Evolutionary conservation across 1,140 invertebrate species (phyloP), one percentile per base, ranked within the genome.

Genomic region (Platyura marginata): DNA sequence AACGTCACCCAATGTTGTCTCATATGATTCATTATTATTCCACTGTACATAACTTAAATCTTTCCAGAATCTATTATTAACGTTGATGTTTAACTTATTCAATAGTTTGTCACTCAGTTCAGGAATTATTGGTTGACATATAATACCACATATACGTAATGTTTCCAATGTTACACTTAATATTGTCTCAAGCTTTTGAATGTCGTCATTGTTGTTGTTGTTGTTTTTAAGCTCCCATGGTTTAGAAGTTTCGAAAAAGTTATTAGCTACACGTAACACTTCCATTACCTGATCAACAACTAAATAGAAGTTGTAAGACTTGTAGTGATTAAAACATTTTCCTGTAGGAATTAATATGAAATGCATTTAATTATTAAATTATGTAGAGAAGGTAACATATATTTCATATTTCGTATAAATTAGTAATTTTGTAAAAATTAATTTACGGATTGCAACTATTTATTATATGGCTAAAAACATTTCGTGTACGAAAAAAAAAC

Each of bases 91-190:
- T 15, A 86, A 56, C 62, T 76, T 81, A 57, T 79, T 69, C 41
- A 84, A 63, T 42, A 93, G 61, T 47, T 65, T 68, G 11, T 54
- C 53, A 1, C 74, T 59, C 44, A 92, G 54, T 38, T 67, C 66
- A 10, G 94, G 94, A 40, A 91, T 71, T 21, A 97, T 73, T 1
- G 94, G 93, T 50, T 80, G 75, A 18, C 95, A 61, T 18, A 87
- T 68, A 44, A 94, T 75, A 19, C 72, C 75, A 49, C 72, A 72
- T 21, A 89, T 72, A 52, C 89, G 70, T 18, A 89, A 58, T 2
- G 77, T 77, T 66, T 97, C 92, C 57, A 96, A 66, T 35, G 80
- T 75, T 13, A 96, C 54, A 52, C 83, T 79, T 42, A 96, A 66
- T 15, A 93, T 69, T 16, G 72, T 72, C 46, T 81, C 67, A 9